Conservation (phyloP, 2,113 vertebrate genomes). For the Phyllopteryx taeniolatus region DNA sequence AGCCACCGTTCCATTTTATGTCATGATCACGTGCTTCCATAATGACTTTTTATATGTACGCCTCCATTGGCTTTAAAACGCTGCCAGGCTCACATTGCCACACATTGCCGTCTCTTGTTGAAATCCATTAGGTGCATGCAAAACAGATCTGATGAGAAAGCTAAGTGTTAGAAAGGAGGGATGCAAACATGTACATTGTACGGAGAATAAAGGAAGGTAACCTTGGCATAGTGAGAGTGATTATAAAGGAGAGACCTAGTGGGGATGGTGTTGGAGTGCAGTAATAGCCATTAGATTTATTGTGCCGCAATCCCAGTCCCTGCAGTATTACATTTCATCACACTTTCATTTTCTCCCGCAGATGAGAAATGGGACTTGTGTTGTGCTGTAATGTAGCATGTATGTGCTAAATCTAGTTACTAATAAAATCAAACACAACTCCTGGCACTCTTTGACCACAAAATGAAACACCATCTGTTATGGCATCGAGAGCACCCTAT, state of each 20-base stretch:
- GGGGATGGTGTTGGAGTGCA: conserved; percentile 71
- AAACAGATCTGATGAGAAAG: conserved; percentile 87
- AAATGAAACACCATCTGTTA: conserved; percentile 97
- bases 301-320: conserved; percentile 96
- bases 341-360: conserved; percentile 99
- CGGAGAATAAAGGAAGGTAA: conserved; percentile 53
- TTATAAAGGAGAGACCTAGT: conserved; percentile 36
- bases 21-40: conserved; percentile 51
- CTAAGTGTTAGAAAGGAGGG: conserved; percentile 79
- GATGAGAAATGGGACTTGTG: conserved; percentile 96
- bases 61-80: conserved; percentile 55
- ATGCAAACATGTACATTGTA: conserved; percentile 21
- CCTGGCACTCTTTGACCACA: conserved; percentile 84
- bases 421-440: conserved; percentile 99
- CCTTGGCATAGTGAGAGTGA: conserved; percentile 40
- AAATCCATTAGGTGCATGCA: conserved; percentile 80
- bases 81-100: conserved; percentile 39
- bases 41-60: conserved; percentile 60
- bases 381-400: conserved; percentile 92
- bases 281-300: conserved; percentile 99
- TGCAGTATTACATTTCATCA: conserved; percentile 99
- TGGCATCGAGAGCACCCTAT: conserved; percentile 85
- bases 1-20: background rate
- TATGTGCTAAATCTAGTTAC: conserved; percentile 98
- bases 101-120: conserved; percentile 71